Base-by-base conservation (phyloP, 2,113 vertebrate genomes). In the Phalacrocorax pelagicus region DNA sequence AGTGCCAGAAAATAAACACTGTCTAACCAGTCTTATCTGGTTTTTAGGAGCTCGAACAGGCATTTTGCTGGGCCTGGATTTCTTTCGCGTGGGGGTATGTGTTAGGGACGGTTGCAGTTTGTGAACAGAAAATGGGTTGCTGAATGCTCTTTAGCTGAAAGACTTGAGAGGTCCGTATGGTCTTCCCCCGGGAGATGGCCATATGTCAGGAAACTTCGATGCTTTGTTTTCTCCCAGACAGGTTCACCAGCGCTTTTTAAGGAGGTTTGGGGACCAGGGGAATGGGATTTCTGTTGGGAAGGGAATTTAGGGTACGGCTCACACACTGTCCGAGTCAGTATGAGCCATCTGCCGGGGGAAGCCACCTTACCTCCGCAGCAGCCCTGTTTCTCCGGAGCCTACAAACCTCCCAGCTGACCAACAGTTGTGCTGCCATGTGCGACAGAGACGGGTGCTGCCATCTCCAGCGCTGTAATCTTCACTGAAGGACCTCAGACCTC, bases 11-110 rank as follows among this genome's bases (percentile, higher is more conserved):
- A 94, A 32, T 61, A 95, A 96, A 94, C 88, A 93, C 57, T 58
- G 63, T 74, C 83, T 92, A 92, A 92, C 86, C 85, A 85, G 72
- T 87, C 81, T 94, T 95, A 95, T 89, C 89, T 95, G 73, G 77
- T 85, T 82, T 91, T 87, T 40, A 44, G 73, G 52, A 91, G 47
- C 40, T 47, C 6, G 21, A 85, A 30, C 4, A 72, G 65, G 40
- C 83, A 12, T 79, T 96, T 79, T 74, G 61, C 70, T 72, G 16
- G 40, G 57, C 47, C 65, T 51, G 61, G 65, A 59, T 87, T 92
- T 61, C 67, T 91, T 84, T 86, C 1, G 1, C 0, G 1, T 30
- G 11, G 46, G 44, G 11, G 38, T 58, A n/a, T 10, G 21, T 89
- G 32, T 40, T 47, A 67, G n/a, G 21, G 40, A 87, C 1, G 0